Conservation (phyloP, 1,140 invertebrate species). For the Heliconius congener region DNA sequence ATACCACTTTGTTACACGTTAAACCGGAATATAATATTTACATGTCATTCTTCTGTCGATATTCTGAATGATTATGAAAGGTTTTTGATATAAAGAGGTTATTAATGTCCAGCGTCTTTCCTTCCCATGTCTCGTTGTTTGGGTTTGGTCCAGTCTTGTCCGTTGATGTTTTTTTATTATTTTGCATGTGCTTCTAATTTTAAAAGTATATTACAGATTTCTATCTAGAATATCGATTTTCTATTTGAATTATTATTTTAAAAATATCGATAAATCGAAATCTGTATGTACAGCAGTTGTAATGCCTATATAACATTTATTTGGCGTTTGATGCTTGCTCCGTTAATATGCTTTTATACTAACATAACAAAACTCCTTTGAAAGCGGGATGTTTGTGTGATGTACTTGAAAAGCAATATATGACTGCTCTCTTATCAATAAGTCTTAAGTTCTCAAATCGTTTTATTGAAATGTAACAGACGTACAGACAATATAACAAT, state of each 20-base stretch:
- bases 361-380: slow-evolving; percentile 52
- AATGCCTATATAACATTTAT: slow-evolving; percentile 7
- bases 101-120: slow-evolving; percentile 60
- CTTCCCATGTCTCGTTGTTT: slow-evolving; percentile 35
- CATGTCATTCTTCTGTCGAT: slow-evolving; percentile 4
- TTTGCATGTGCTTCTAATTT: slow-evolving; percentile 10
- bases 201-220: slow-evolving; percentile 22
- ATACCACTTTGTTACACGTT: neutral
- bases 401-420: slow-evolving; percentile 58
- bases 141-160: slow-evolving; percentile 9
- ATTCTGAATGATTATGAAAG: slow-evolving; percentile 57
- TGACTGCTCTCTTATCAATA: slow-evolving; percentile 57
- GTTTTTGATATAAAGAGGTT: slow-evolving; percentile 42
- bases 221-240: neutral
- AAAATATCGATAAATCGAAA: neutral
- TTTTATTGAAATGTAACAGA: slow-evolving; percentile 20
- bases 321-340: slow-evolving; percentile 22
- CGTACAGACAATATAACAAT: neutral
- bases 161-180: slow-evolving; percentile 10
- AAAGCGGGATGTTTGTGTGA: slow-evolving; percentile 69
- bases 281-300: neutral
- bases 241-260: neutral
- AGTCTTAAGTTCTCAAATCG: neutral
- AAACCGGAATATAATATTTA: neutral
- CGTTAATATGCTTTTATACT: slow-evolving; percentile 39